Evolutionary conservation across 2,113 vertebrate genomes (phyloP), one percentile per base, ranked within the genome.

Genomic region (Corythornis vintsioides): DNA sequence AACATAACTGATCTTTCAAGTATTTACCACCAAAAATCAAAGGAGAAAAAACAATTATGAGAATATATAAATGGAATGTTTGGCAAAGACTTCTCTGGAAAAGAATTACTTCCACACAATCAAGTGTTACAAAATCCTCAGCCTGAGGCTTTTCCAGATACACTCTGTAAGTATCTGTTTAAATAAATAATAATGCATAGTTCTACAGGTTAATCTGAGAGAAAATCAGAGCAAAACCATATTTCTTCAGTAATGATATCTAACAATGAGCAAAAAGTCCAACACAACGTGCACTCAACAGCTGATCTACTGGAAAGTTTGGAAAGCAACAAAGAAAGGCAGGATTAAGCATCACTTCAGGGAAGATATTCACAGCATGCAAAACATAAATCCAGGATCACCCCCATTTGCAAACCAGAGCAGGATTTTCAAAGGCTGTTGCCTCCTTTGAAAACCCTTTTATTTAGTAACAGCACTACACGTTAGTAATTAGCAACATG

Each of bases 361-460:
- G 42, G 69, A 88, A 90, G 81, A 65, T 7, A n/a, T n/a, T 52
- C 64, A 66, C 17, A 76, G 86, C 92, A 96, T 91, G 85, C 89
- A 88, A 95, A 93, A 90, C 79, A 89, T 7, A 78, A 67, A 82
- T 61, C 52, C 85, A 55, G n/a, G 33, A 72, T 70, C 73, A 78
- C 70, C 79, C 83, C 89, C 72, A 61, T 3, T 45, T 26, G 69
- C 74, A 88, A 64, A 74, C 20, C 63, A 83, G 53, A 89, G 21
- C 0, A 93, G 90, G 74, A 88, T 96, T 96, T 96, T 96, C 90
- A 95, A 92, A 94, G 88, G 77, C 59, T 25, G 9, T 4, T 42
- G 24, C 75, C 15, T 93, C 94, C 94, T 94, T 96, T 94, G 92
- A 96, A 96, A 96, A 92, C 69, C 40, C 93, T 80, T 56, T 79